These are phyloP conservation scores for Isichthys henryi DNA, from an alignment of 2,113 vertebrate genomes.

Conservation along the genomic window DNA sequence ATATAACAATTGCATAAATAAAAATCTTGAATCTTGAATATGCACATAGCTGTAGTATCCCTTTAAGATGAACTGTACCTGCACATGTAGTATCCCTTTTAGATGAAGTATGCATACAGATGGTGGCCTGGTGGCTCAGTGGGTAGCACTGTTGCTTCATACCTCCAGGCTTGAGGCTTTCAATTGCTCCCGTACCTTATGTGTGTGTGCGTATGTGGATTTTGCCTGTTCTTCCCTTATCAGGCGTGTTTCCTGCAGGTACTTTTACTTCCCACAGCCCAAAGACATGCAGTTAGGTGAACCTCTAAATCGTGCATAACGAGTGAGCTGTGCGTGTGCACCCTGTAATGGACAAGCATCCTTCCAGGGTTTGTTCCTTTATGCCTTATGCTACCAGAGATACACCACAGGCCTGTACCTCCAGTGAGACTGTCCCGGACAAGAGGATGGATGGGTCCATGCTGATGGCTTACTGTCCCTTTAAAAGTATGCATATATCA, in stretches of 20 bases:
- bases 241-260: not conserved
- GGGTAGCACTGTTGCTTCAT: not conserved
- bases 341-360: not conserved
- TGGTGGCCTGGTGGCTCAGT: not conserved
- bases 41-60: not conserved
- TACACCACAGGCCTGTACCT: not conserved
- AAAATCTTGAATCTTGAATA: no score
- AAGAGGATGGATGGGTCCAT: not conserved
- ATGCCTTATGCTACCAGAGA: not conserved
- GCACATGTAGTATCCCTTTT: not conserved
- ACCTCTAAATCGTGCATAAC: not conserved
- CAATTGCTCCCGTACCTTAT: not conserved
- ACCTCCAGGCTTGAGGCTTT: not conserved
- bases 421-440: not conserved
- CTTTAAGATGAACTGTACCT: no score
- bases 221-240: not conserved
- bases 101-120: not conserved
- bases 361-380: not conserved
- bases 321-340: not conserved
- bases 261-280: not conserved
- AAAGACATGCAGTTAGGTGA: not conserved
- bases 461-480: not conserved
- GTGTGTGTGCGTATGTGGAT: not conserved
- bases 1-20: not conserved
- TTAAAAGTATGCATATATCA: not conserved